Conservation (phyloP, 2,888 invertebrate genomes). For the Alloscopus bannaensis region DNA sequence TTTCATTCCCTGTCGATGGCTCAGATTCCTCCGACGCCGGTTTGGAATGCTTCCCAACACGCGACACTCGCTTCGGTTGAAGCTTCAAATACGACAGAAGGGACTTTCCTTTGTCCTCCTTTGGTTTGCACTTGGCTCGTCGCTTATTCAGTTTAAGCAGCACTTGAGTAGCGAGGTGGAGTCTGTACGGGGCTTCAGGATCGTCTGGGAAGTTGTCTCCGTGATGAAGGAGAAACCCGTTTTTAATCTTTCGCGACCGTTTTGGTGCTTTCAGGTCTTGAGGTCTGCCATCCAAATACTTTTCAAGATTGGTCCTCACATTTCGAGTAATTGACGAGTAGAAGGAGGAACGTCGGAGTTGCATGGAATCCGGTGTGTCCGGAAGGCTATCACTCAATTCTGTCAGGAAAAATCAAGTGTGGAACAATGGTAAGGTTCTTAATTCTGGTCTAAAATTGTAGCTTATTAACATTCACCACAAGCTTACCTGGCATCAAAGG, state of each 20-base stretch:
- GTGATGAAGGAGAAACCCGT: constrained; percentile 71
- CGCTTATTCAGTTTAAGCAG: constrained; percentile 71
- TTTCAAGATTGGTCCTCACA: constrained; percentile 72
- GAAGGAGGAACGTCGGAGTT: constrained; percentile 70
- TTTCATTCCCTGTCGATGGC: neutral
- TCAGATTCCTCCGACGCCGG: constrained; percentile 18
- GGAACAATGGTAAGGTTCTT: neutral
- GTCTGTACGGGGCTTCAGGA: constrained; percentile 70
- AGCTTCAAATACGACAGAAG: constrained; percentile 71
- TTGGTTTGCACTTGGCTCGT: constrained; percentile 70
- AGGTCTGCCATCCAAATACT: constrained; percentile 71
- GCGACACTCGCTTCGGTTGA: constrained; percentile 67
- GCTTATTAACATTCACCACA: neutral
- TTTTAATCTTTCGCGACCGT: constrained; percentile 68
- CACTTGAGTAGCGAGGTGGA: constrained; percentile 72
- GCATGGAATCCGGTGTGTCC: constrained; percentile 69
- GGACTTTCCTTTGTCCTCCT: constrained; percentile 71
- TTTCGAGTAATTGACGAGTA: constrained; percentile 72
- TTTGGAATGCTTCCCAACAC: constrained; percentile 66
- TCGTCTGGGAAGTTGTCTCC: constrained; percentile 73
- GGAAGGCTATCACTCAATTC: constrained; percentile 68
- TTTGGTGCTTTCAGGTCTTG: constrained; percentile 38
- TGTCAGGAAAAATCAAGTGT: constrained; percentile 1
- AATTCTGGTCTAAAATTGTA: too few species aligned
- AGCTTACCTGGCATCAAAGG: neutral